Evolutionary conservation across 2,797 vertebrate genomes (phyloP).

Genomic region (Hippocampus kuda): DNA sequence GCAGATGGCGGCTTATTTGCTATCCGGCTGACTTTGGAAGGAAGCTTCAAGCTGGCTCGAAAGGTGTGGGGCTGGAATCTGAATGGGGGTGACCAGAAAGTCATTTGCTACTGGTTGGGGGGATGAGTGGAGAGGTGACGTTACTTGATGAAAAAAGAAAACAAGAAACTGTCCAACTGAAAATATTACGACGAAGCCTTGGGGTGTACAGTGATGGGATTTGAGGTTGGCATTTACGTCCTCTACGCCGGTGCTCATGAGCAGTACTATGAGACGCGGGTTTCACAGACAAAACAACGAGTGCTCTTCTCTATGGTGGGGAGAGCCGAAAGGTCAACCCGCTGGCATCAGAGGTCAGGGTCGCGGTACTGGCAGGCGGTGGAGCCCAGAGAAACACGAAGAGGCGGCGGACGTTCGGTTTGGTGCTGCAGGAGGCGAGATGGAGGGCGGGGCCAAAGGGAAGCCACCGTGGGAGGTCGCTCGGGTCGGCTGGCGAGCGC

Average conservation of each 20-base stretch:
- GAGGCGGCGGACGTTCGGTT: slow-evolving; percentile 55
- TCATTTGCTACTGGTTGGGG: neutral
- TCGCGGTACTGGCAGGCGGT: slow-evolving; percentile 44
- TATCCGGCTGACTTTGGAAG: neutral
- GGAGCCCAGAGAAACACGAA: slow-evolving; percentile 71
- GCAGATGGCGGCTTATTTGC: slow-evolving; percentile 17
- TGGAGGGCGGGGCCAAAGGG: slow-evolving; percentile 69
- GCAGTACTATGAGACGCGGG: slow-evolving; percentile 26
- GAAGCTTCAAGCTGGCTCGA: neutral
- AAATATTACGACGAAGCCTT: slow-evolving; percentile 15
- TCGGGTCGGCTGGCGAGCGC: slow-evolving; percentile 48
- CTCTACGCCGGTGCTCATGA: slow-evolving; percentile 23
- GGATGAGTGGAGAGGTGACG: neutral
- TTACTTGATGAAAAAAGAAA: slow-evolving; percentile 4
- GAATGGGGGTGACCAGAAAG: neutral
- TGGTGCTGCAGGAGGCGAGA: slow-evolving; percentile 65
- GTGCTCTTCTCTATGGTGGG: slow-evolving; percentile 46
- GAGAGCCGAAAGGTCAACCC: slow-evolving; percentile 34
- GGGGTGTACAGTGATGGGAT: slow-evolving; percentile 16
- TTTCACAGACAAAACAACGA: slow-evolving; percentile 49
- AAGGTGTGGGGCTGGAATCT: neutral
- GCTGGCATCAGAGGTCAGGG: slow-evolving; percentile 37
- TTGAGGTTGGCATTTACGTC: slow-evolving; percentile 17
- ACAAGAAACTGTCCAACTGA: slow-evolving; percentile 6
- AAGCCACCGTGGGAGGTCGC: slow-evolving; percentile 62